Conservation (phyloP, 2,888 invertebrate species). For the Acanthosepion esculentum region DNA sequence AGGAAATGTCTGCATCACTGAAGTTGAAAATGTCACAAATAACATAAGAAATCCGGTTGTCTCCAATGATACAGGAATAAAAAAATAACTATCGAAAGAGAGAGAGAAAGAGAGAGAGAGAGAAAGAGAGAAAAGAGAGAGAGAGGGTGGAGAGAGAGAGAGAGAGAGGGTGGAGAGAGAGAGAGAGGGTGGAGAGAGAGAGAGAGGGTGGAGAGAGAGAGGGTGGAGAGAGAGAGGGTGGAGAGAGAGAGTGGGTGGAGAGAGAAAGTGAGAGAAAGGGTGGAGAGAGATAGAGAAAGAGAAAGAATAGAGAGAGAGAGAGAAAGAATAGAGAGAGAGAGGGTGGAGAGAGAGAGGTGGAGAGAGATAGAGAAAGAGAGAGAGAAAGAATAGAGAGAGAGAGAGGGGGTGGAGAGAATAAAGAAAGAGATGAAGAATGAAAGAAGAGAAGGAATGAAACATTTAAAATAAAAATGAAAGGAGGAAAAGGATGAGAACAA, state of each 20-base stretch:
- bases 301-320: no score
- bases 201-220: background rate
- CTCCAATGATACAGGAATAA: background rate
- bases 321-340: background rate
- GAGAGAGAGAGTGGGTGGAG: no score
- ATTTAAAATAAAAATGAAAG: no score
- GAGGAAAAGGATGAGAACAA: no score
- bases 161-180: background rate
- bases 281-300: background rate
- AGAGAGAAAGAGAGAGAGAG: background rate
- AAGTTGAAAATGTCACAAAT: no score
- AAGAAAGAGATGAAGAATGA: no score
- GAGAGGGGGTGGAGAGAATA: background rate
- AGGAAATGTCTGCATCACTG: no score
- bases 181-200: background rate
- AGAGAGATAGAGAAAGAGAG: background rate
- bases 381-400: background rate
- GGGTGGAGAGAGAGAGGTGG: background rate
- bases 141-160: background rate
- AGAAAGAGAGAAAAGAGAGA: background rate
- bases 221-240: rapidly evolving
- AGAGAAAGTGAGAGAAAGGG: background rate
- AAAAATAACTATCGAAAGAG: no score
- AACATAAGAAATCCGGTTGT: no score
- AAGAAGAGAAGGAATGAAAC: no score